These are phyloP conservation scores for Eledona agricola DNA, from an alignment of 2,888 invertebrate species.

Conservation along the genomic window DNA sequence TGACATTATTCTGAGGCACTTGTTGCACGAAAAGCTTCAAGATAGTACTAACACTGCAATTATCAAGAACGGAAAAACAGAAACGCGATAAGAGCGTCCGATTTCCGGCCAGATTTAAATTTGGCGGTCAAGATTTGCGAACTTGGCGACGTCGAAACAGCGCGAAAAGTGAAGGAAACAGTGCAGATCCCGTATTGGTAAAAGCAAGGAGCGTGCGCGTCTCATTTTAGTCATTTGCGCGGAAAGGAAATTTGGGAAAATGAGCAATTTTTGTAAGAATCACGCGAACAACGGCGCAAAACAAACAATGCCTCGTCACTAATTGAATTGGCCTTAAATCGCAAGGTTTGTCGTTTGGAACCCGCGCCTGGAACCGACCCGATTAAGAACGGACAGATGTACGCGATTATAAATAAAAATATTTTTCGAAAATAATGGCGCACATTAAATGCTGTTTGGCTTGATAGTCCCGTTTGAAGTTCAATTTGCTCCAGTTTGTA, in stretches of 20 bases:
- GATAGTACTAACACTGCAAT: too few relatives aligned
- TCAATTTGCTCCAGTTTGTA: background rate
- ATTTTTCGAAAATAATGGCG: too few relatives aligned
- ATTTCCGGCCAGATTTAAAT: conserved; percentile 50
- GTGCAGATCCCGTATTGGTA: conserved; percentile 37
- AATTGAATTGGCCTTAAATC: conserved; percentile 12
- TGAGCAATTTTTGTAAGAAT: conserved; percentile 6
- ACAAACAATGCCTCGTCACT: conserved; percentile 8
- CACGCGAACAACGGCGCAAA: conserved; percentile 13
- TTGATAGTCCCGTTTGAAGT: too few relatives aligned
- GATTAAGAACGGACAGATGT: too few relatives aligned
- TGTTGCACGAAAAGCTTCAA: too few relatives aligned
- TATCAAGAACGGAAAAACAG: conserved; percentile 21
- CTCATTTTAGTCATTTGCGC: conserved; percentile 30
- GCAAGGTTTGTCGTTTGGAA: too few relatives aligned
- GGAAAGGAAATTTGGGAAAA: conserved; percentile 16
- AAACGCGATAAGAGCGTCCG: conserved; percentile 12
- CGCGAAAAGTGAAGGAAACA: conserved; percentile 47
- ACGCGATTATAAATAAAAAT: too few relatives aligned
- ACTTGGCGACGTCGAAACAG: conserved; percentile 47
- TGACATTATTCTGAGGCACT: too few relatives aligned
- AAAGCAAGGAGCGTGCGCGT: conserved; percentile 41
- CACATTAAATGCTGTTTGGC: too few relatives aligned
- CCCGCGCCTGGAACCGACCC: too few relatives aligned
- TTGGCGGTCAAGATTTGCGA: conserved; percentile 50